Evolutionary conservation across 2,797 vertebrate species (phyloP), one percentile per base, ranked within the genome.

Genomic region (Sebastes itinus): DNA sequence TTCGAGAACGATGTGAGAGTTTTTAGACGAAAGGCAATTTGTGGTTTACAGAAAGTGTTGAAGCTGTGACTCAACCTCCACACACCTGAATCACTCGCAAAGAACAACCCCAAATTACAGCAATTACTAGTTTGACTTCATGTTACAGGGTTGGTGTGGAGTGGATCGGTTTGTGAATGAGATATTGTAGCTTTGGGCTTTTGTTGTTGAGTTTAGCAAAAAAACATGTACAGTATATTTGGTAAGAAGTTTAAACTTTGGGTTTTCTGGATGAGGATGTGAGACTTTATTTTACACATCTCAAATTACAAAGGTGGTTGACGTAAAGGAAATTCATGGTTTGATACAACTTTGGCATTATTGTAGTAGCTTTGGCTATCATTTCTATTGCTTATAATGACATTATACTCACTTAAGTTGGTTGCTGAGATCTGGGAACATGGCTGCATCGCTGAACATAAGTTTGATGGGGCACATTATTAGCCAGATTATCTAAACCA

Each of bases 61-160:
- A 75, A 72, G 20, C 18, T 0, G 14, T 83, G 89, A 90, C 78
- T 91, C 80, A 85, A 20, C 75, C 33, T 78, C 69, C 60, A 56
- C 23, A 52, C 81, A 89, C 84, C 83, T 83, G 74, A 87, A 72
- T 71, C 52, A 84, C 61, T 55, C 25, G 0, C 62, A 8, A 38
- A 28, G 58, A 78, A 80, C 55, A 69, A 54, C 25, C 30, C 72
- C 18, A 75, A 80, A 81, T 86, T 5, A 74, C 64, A 55, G 77
- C 80, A 77, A 73, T 86, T 72, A 66, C 30, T 2, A 59, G 25
- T 78, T 55, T 27, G 27, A 69, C 55, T 65, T 49, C 4, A 46
- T 65, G 46, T 72, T 62, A 46, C 49, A 33, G 7, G 65, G 4
- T 46, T 22, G 7, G 13, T 55, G 55, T 32, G 32, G 28, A 46